Base-by-base conservation (phyloP, 2,113 vertebrate genomes). In the Peromyscus californicus region DNA sequence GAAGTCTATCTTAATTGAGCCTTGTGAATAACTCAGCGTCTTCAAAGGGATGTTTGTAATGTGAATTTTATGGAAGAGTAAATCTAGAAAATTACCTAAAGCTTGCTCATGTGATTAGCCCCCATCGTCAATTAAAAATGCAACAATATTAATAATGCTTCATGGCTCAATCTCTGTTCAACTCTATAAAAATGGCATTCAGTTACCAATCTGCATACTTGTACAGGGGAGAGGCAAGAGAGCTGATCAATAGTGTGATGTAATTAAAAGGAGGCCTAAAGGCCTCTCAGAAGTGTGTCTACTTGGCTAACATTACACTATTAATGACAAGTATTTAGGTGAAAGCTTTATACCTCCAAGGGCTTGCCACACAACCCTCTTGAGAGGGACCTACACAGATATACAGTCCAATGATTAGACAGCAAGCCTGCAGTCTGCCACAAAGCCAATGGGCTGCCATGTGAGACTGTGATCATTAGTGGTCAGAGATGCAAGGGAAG, bases 11-110 rank as follows among this genome's bases (percentile, higher is more conserved):
- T 78, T 91, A 17, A 70, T 2, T 85, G 65, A 39, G 4, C 76
- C 72, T 54, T 92, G 19, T 48, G 36, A 93, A 86, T 61, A 69
- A 59, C 19, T 79, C 4, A 1, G 16, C 42, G 78, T 93, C 33
- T 83, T 92, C 36, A 7, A 13, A 69, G 39, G 22, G 6, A 22
- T 31, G 24, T 92, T 59, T 67, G 6, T 45, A 87, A 36, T 57
- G 15, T 79, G 12, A 93, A 79, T 87, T 82, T 82, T 45, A 22
- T 19, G 24, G 33, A 85, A 89, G 39, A 96, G 10, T 78, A n/a
- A 91, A 95, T 93, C n/a, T 80, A 83, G 84, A 74, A 97, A 95
- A 90, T 26, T 54, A 13, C 61, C 92, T 67, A 69, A 83, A 86
- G 61, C 31, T 57, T 86, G 86, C 45, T 83, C 31, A 57, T 91